phyloP scores from a whole-genome alignment of 2,113 vertebrate species.

The Epinephelus moara region DNA sequence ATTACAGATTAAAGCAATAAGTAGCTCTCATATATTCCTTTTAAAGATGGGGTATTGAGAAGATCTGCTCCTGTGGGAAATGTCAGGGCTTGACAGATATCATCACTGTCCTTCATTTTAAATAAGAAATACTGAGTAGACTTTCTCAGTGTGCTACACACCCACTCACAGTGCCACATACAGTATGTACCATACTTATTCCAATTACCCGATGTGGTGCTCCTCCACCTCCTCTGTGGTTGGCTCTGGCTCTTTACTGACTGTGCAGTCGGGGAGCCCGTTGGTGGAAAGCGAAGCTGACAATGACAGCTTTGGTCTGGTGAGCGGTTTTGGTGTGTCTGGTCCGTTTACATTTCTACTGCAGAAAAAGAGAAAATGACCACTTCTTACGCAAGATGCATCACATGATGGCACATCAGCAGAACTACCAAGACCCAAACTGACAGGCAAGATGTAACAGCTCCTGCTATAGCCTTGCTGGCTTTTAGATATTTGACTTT shows the following conservation, averaged over 20 bases:
- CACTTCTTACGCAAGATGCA: background rate
- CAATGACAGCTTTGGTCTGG: constrained; percentile 91
- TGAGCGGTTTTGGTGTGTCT: constrained; percentile 89
- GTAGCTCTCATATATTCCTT: background rate
- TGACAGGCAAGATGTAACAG: background rate
- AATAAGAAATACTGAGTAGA: background rate
- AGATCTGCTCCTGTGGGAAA: background rate
- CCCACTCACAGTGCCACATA: background rate
- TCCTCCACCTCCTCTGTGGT: constrained; percentile 84
- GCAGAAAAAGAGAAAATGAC: constrained; percentile 14
- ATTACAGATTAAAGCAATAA: background rate
- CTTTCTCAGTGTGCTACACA: background rate
- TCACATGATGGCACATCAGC: background rate
- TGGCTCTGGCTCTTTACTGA: constrained; percentile 85
- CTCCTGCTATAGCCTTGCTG: background rate
- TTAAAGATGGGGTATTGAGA: background rate
- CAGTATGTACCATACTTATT: background rate
- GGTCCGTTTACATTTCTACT: constrained; percentile 94
- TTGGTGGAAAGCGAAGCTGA: constrained; percentile 91
- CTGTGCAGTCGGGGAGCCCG: constrained; percentile 91
- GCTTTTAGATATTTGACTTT: constrained; percentile 11
- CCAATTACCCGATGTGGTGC: constrained; percentile 85
- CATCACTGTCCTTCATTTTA: background rate
- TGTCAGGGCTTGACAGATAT: background rate
- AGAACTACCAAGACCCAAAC: constrained; percentile 4